A percentile compares a stretch with the other conserved stretches of the same genome.
These are phyloP conservation scores for Pluvialis apricaria DNA, from an alignment of 2,113 vertebrate genomes.

Conservation along the genomic window DNA sequence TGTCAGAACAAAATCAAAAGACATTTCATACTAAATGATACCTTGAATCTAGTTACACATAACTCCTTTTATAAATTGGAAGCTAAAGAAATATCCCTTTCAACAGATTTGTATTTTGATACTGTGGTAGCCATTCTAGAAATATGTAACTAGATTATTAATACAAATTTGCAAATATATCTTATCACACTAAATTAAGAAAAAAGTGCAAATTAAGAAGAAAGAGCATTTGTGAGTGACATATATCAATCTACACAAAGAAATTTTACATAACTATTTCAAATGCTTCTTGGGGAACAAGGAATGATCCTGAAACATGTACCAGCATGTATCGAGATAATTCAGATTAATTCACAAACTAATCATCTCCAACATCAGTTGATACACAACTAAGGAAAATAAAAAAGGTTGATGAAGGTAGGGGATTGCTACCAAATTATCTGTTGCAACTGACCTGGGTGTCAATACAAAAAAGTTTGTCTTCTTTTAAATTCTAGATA, in stretches of 20 bases:
- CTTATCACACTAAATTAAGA: background rate
- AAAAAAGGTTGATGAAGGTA: background rate
- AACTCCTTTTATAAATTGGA: background rate
- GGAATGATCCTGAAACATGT: background rate
- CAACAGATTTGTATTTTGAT: background rate
- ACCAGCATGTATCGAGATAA: background rate
- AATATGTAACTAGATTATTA: background rate
- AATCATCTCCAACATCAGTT: background rate
- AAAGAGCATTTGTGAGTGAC: background rate
- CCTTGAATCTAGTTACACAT: background rate
- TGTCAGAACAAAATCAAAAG: background rate
- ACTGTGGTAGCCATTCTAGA: background rate
- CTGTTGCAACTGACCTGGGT: background rate
- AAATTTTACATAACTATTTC: background rate
- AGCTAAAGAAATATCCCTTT: background rate
- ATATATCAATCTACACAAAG: background rate
- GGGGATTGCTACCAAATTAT: background rate
- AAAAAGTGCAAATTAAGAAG: background rate
- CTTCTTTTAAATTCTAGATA: background rate
- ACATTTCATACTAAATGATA: background rate
- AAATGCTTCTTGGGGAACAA: background rate
- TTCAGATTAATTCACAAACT: background rate
- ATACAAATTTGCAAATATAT: background rate
- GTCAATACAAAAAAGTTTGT: background rate
- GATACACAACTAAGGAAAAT: background rate